A percentile compares a stretch with the other conserved stretches of the same genome.
Evolutionary conservation across 2,888 invertebrate species (phyloP).

Genomic region (Caenorhabditis imperialis): DNA sequence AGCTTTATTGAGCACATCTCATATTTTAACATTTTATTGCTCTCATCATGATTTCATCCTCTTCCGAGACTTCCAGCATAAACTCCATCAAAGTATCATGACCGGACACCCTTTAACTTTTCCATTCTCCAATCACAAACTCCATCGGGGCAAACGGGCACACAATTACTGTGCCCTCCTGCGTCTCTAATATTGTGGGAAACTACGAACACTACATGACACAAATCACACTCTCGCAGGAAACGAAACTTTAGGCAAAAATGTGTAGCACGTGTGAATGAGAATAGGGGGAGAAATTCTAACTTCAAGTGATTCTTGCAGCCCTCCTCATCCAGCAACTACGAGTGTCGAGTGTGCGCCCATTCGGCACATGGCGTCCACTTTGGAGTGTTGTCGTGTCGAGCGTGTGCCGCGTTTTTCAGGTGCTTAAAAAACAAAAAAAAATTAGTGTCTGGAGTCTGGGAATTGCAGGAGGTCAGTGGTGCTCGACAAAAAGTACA

Average conservation of each 20-base stretch:
- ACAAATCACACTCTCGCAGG: slow-evolving; percentile 42
- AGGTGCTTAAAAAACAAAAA: slow-evolving; percentile 22
- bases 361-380: slow-evolving; percentile 60
- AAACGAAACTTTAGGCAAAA: too few species aligned
- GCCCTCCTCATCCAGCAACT: slow-evolving; percentile 33
- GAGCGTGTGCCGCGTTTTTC: slow-evolving; percentile 64
- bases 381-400: slow-evolving; percentile 59
- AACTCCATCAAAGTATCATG: too few species aligned
- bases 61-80: too few species aligned
- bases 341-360: slow-evolving; percentile 56
- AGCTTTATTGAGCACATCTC: too few species aligned
- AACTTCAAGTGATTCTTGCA: slow-evolving; percentile 10
- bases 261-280: too few species aligned
- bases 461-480: slow-evolving; percentile 46
- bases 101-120: too few species aligned
- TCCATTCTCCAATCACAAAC: slow-evolving; percentile 39
- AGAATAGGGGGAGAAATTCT: too few species aligned
- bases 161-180: slow-evolving; percentile 27
- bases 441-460: background rate
- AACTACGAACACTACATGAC: slow-evolving; percentile 25
- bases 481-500: slow-evolving; percentile 50
- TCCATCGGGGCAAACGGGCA: slow-evolving; percentile 24
- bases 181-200: slow-evolving; percentile 10
- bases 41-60: too few species aligned
- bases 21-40: too few species aligned